These are phyloP conservation scores for Poecile montanus DNA, from an alignment of 2,797 vertebrate genomes.

Conservation along the genomic window DNA sequence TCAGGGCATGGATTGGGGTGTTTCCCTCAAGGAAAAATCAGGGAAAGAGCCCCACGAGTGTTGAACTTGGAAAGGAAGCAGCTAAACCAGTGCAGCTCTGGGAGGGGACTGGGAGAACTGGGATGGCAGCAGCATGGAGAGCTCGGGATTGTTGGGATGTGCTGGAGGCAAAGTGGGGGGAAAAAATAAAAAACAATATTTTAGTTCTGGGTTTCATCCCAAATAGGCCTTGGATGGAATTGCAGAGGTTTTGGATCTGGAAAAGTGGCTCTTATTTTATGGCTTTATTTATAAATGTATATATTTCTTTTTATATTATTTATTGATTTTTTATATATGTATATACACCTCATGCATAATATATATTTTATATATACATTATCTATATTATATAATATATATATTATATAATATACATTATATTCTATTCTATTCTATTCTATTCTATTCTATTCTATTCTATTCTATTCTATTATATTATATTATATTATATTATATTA, in stretches of 20 bases:
- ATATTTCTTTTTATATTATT: too few species aligned
- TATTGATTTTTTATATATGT: too few species aligned
- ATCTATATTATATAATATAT: not conserved
- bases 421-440: too few species aligned
- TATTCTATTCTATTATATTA: too few species aligned
- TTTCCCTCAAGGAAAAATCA: not conserved
- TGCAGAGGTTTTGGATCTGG: not conserved
- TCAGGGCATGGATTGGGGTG: not conserved
- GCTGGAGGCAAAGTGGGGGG: not conserved
- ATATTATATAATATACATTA: too few species aligned
- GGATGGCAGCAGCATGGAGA: not conserved
- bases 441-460: too few species aligned
- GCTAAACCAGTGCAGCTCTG: not conserved
- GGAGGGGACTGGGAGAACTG: not conserved
- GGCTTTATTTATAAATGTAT: not conserved
- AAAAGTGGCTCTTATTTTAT: not conserved
- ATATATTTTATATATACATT: too few species aligned
- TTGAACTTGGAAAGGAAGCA: not conserved
- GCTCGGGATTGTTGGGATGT: rapidly evolving
- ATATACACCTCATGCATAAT: not conserved
- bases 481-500: too few species aligned
- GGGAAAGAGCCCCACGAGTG: not conserved
- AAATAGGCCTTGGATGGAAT: not conserved
- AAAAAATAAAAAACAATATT: rapidly evolving
- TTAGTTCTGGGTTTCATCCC: not conserved